A percentile compares a stretch with the other conserved stretches of the same genome.
Conservation (phyloP, 2,113 vertebrate species). For the Amblyopsis rosae region DNA sequence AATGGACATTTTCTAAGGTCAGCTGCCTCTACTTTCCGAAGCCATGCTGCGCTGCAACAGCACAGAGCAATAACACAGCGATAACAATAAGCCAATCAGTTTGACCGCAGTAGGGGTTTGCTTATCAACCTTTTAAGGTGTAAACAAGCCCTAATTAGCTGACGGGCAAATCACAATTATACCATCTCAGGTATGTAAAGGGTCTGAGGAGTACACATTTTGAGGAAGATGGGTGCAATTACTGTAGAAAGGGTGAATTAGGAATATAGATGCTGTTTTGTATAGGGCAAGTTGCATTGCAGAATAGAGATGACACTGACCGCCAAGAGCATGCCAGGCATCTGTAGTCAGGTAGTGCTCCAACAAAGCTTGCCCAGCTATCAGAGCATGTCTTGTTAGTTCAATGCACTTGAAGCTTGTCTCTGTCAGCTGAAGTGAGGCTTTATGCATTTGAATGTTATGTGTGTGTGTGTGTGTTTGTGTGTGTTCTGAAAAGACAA, state of each 20-base stretch:
- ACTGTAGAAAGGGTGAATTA: conserved; percentile 15
- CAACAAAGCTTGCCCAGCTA: conserved; percentile 37
- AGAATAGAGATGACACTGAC: neutral
- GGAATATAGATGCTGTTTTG: conserved; percentile 18
- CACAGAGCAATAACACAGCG: neutral
- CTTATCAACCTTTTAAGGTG: conserved; percentile 54
- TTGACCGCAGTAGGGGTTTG: conserved; percentile 43
- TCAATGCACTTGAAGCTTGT: conserved; percentile 9
- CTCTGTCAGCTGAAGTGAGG: conserved; percentile 35
- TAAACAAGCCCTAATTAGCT: conserved; percentile 54
- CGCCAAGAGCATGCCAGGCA: conserved; percentile 18
- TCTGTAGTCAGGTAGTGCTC: conserved; percentile 13
- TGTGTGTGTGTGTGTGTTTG: conserved; percentile 11
- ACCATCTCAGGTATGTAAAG: conserved; percentile 48
- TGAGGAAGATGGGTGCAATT: conserved; percentile 13
- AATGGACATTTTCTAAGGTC: conserved; percentile 56
- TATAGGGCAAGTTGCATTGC: conserved; percentile 2
- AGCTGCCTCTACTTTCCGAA: conserved; percentile 35
- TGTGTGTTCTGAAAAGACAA: conserved; percentile 19
- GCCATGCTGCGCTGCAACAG: neutral
- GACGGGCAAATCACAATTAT: conserved; percentile 48
- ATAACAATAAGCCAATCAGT: conserved; percentile 49
- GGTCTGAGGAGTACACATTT: conserved; percentile 45
- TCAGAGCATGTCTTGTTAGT: conserved; percentile 38
- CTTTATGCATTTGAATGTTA: neutral